phyloP scores from a whole-genome alignment of 1,140 invertebrate genomes.

The Drosophila kohkoa region DNA sequence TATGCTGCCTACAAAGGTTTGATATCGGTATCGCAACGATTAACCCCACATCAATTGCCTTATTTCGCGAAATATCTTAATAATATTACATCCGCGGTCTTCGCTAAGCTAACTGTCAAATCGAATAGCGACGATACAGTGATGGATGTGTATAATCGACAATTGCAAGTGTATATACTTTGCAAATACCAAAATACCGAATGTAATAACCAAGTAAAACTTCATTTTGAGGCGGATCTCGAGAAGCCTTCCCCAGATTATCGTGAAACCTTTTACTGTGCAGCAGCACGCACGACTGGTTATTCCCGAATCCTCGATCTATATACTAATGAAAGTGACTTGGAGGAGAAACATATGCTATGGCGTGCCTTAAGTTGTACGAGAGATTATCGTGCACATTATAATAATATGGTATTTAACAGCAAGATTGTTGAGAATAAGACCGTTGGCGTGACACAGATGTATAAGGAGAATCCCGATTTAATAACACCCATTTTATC shows the following conservation, averaged over 20 bases:
- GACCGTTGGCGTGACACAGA: not conserved
- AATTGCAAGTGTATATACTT: constrained; percentile 85
- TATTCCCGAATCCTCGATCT: not conserved
- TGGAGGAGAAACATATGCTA: not conserved
- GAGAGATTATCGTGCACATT: not conserved
- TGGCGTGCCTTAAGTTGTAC: not conserved
- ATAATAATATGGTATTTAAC: not conserved
- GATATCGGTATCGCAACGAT: constrained; percentile 37
- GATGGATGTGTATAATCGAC: constrained; percentile 76
- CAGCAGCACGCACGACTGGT: not conserved
- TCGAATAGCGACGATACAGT: constrained; percentile 43
- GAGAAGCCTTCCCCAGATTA: constrained; percentile 52
- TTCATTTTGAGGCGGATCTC: constrained; percentile 9
- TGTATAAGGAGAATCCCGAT: not conserved
- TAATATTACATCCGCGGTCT: constrained; percentile 45
- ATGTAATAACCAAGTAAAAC: constrained; percentile 80
- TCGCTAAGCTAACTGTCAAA: constrained; percentile 54
- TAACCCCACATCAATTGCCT: constrained; percentile 48
- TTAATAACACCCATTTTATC: not conserved
- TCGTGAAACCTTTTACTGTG: constrained; percentile 1
- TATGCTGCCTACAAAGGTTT: constrained; percentile 79
- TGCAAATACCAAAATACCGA: constrained; percentile 85
- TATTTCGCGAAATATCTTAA: constrained; percentile 56
- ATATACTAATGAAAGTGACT: not conserved
- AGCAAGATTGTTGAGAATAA: not conserved